A percentile compares a stretch with the other conserved stretches of the same genome.
phyloP scores from a whole-genome alignment of 2,113 vertebrate genomes.

The Chitala chitala region DNA sequence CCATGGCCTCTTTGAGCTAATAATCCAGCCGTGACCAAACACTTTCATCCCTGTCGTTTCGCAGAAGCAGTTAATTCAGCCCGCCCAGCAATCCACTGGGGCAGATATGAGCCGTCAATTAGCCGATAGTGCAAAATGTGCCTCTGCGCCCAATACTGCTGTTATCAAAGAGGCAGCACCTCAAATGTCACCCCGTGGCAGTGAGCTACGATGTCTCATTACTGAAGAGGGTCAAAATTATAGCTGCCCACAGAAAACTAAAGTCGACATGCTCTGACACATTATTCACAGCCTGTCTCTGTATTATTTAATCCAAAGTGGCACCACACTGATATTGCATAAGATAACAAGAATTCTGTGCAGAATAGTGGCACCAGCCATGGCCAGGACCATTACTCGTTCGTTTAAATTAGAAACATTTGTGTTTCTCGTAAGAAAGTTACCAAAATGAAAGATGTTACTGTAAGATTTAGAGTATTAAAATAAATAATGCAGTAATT shows the following conservation, averaged over 20 bases:
- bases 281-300: neutral
- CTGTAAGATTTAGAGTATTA: constrained; percentile 9
- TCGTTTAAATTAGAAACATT: neutral
- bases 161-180: constrained; percentile 13
- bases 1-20: constrained; percentile 53
- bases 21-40: constrained; percentile 41
- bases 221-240: neutral
- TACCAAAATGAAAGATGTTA: neutral
- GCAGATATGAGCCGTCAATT: constrained; percentile 17
- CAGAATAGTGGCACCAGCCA: neutral
- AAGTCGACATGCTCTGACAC: neutral
- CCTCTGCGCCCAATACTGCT: neutral
- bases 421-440: neutral
- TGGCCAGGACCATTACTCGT: neutral
- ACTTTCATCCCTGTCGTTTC: neutral
- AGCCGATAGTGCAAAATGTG: constrained; percentile 13
- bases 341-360: constrained; percentile 1
- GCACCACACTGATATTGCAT: constrained; percentile 1
- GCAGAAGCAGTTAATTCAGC: neutral
- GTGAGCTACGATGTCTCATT: neutral
- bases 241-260: neutral
- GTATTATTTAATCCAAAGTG: constrained; percentile 16
- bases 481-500: no score
- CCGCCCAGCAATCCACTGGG: neutral
- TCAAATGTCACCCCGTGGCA: neutral